Evolutionary conservation across 2,797 vertebrate genomes (phyloP), one percentile per base, ranked within the genome.

Genomic region (Coracias cyanogaster): DNA sequence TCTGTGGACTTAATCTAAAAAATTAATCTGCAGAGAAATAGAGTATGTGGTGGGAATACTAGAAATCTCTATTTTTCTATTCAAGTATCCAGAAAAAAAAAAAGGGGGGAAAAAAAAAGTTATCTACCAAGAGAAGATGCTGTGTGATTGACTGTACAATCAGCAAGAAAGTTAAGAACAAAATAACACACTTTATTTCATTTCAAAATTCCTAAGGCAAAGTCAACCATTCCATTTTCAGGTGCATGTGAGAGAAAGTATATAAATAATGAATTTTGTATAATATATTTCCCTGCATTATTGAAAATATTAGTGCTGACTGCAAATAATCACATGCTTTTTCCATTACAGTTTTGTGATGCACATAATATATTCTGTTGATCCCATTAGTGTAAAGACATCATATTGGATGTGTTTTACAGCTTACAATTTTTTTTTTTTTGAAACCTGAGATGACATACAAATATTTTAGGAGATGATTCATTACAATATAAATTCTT

Each of bases 231-330:
- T 92, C 87, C 66, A 58, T 95, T 96, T 97, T 94, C 90, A 97
- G 95, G 90, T 95, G 74, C 76, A 62, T 83, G 71, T 90, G 81
- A 89, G 77, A 94, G 80, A 95, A 93, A 49, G 51, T 57, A 7
- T 12, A 86, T 94, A 82, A 97, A 96, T 97, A 97, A 97, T 97
- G 61, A 86, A 97, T 98, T 96, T 93, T 76, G 74, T 93, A 61
- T 93, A 93, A 92, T 91, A 82, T 93, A 96, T 96, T 96, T 93
- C 37, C 76, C 89, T 97, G 86, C 55, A 90, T 97, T 96, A 97
- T 96, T 97, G 86, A 97, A 96, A 92, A 69, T 96, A 95, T 95
- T 97, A 96, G 37, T 96, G 72, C 86, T 93, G 66, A 89, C 82
- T 89, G 70, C 86, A 97, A 96, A 93, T 95, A 86, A 94, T 93